Evolutionary conservation across 2,113 vertebrate genomes (phyloP).

Genomic region (Gambusia affinis): DNA sequence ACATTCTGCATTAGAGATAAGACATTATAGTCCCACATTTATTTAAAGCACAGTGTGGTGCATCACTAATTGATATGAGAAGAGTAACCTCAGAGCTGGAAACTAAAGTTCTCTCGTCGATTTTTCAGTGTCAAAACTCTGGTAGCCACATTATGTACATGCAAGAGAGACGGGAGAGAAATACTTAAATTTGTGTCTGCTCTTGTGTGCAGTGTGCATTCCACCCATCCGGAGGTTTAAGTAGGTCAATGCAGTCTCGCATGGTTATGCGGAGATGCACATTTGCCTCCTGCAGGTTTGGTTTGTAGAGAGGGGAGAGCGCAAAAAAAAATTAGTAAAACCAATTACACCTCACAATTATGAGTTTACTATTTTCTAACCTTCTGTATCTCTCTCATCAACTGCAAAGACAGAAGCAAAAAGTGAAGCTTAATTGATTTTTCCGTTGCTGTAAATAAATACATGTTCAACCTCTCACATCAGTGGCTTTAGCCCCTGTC

Average conservation of each 20-base stretch:
- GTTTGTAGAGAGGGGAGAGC: neutral
- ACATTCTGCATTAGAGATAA: neutral
- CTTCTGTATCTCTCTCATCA: conserved; percentile 6
- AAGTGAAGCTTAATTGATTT: conserved; percentile 65
- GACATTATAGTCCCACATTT: neutral
- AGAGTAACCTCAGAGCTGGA: neutral
- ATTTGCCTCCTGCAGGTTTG: conserved; percentile 24
- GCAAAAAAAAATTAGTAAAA: neutral
- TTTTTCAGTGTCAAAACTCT: neutral
- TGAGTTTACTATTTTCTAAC: conserved; percentile 41
- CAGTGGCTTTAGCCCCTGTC: conserved; percentile 64
- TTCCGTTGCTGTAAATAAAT: conserved; percentile 68
- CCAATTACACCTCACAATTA: conserved; percentile 26
- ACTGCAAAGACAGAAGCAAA: conserved; percentile 28
- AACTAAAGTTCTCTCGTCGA: neutral
- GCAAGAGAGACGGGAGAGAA: neutral
- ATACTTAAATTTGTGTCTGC: neutral
- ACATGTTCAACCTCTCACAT: conserved; percentile 65
- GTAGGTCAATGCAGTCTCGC: conserved; percentile 28
- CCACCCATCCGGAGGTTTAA: conserved; percentile 32
- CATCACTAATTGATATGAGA: neutral
- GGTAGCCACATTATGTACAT: conserved; percentile 2
- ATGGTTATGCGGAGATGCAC: conserved; percentile 6
- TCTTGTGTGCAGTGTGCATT: conserved; percentile 9
- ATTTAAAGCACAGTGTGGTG: neutral